Evolutionary conservation across 2,797 vertebrate species (phyloP), one percentile per base, ranked within the genome.

Genomic region (Sphenopsis melanotis): DNA sequence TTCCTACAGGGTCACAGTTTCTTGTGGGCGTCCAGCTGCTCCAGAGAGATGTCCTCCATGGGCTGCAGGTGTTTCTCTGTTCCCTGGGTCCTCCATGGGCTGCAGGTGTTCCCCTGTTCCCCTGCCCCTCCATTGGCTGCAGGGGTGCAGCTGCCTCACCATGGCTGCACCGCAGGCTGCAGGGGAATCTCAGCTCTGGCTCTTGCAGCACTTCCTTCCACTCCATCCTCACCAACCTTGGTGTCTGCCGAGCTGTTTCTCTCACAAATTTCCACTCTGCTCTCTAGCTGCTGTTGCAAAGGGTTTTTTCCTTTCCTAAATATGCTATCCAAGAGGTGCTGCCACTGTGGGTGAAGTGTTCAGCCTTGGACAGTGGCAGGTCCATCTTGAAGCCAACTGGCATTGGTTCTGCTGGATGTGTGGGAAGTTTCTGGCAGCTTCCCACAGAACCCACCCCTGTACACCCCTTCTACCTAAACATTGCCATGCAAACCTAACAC

Each of bases 331-430:
- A 41, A 56, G 70, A 30, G 13, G 4, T 32, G 26, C 15, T 37
- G 21, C 15, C 32, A 4, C 20, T 23, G 20, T 18, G 29, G 29
- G 11, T 76, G 36, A 42, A 5, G 5, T 53, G 27, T 9, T 50
- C 37, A 30, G 56, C n/a, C 50, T 37, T 50, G 56, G 56, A 36
- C 8, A 37, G 20, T 9, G 42, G 8, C 56, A 44, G 56, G 16
- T 70, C 14, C 11, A 5, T 34, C 36, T 22, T 44, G 71, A 37
- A 56, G 23, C 27, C 1, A 3, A 59, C 17, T 20, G 44, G 3
- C 26, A 20, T 11, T 32, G 26, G 22, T 55, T 74, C 34, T 23
- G 34, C 10, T 0, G 1, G 21, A 53, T 0, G 0, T 15, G 30
- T 22, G 30, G 30, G 22, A 68, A 60, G 12, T 22, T 68, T 47